A percentile compares a stretch with the other conserved stretches of the same genome.
Evolutionary conservation across 2,888 invertebrate genomes (phyloP).

Genomic region (Zelleria hepariella): DNA sequence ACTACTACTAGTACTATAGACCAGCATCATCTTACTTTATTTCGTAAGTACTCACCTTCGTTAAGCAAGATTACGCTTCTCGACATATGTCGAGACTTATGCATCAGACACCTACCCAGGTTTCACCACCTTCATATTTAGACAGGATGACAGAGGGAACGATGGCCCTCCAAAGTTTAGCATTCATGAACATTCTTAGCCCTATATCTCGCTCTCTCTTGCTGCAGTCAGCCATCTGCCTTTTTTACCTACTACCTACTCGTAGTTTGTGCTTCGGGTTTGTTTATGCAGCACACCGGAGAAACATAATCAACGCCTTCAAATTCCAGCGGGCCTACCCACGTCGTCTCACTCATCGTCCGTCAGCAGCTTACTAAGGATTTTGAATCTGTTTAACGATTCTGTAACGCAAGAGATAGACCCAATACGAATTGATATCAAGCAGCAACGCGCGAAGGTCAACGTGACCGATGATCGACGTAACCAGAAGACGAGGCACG

Average conservation of each 20-base stretch:
- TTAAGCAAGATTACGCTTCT: too few species aligned
- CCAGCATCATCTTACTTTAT: too few species aligned
- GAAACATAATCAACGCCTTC: background rate
- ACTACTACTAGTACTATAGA: too few species aligned
- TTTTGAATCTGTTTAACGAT: conserved; percentile 43
- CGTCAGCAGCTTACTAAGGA: conserved; percentile 41
- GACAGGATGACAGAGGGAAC: too few species aligned
- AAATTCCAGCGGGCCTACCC: background rate
- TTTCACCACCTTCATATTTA: too few species aligned
- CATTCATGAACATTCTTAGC: too few species aligned
- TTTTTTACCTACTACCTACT: conserved; percentile 5
- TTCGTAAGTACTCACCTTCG: too few species aligned
- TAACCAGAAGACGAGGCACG: conserved; percentile 39
- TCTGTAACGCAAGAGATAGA: conserved; percentile 38
- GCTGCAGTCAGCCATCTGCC: conserved; percentile 12
- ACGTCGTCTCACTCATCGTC: conserved; percentile 18
- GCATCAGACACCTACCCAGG: too few species aligned
- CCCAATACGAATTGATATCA: conserved; percentile 34
- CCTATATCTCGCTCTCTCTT: too few species aligned
- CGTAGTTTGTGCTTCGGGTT: conserved; percentile 27
- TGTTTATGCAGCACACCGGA: background rate
- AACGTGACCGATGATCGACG: conserved; percentile 24
- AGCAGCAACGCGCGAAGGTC: conserved; percentile 23
- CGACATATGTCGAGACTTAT: too few species aligned
- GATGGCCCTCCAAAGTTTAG: too few species aligned